Evolutionary conservation across 1,140 invertebrate genomes (phyloP).

Genomic region (Marisa cornuarietis): DNA sequence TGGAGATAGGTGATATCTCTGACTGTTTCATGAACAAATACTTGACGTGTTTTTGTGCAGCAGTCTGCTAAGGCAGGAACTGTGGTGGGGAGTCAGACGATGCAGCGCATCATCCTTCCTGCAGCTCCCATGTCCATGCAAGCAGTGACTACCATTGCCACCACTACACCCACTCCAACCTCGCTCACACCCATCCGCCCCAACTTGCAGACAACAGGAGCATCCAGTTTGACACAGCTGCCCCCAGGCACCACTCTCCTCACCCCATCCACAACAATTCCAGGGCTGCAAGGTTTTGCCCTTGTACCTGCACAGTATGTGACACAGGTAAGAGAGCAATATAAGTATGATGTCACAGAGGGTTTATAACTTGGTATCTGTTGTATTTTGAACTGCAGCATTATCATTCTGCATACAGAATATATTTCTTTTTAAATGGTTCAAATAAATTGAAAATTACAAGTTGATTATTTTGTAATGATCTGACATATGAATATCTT

Average conservation of each 20-base stretch:
- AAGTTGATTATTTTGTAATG: not conserved
- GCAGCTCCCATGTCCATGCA: conserved; percentile 48
- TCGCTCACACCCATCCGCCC: conserved; percentile 48
- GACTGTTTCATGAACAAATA: not conserved
- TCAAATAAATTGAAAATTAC: not conserved
- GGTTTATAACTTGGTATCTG: not conserved
- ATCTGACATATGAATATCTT: not conserved
- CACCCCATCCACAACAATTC: conserved; percentile 65
- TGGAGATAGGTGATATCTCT: not conserved
- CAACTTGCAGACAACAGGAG: conserved; percentile 57
- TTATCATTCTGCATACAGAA: not conserved
- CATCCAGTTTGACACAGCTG: conserved; percentile 66
- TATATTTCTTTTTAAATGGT: not conserved
- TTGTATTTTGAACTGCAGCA: not conserved
- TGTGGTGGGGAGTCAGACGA: conserved; percentile 29
- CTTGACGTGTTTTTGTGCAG: conserved; percentile 10
- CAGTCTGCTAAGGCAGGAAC: conserved; percentile 10
- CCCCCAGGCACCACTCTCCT: conserved; percentile 68
- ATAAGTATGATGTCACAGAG: too few species aligned
- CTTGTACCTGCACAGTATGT: conserved; percentile 74
- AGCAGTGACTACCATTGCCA: conserved; percentile 35
- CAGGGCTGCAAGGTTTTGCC: conserved; percentile 67
- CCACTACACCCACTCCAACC: conserved; percentile 24
- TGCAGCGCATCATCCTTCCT: conserved; percentile 60
- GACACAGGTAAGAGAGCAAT: conserved; percentile 60